Evolutionary conservation across 2,113 vertebrate genomes (phyloP), one percentile per base, ranked within the genome.

Genomic region (Microcebus lehilahytsara): DNA sequence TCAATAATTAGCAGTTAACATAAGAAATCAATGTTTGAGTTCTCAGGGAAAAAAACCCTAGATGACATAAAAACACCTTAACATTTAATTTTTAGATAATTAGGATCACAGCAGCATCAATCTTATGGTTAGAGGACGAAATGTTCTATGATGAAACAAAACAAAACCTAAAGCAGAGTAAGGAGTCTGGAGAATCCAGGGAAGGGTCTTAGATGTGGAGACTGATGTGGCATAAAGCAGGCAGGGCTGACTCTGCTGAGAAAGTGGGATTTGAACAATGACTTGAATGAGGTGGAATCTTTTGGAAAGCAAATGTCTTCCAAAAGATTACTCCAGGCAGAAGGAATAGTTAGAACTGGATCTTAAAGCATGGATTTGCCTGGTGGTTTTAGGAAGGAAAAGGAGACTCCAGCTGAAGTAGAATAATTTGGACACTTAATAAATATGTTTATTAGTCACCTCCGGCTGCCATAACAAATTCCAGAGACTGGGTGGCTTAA

Each of bases 341-440:
- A 94, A 0, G 1, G 16, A 53, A 77, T 7, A 51, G 16, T 14
- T 60, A 69, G 9, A 92, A 51, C 2, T n/a, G 60, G 23, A 25
- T 40, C 25, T 22, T 81, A 71, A n/a, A 1, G 2, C 3, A 60
- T 0, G 16, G 1, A 5, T 23, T 84, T 46, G 4, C 6, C n/a
- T 81, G 5, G 7, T 72, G 10, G 16, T 46, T 58, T 66, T n/a
- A 86, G 5, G 22, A 49, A 37, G 34, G 27, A 37, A 91, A 69
- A 40, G 0, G 20, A 74, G n/a, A 6, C 1, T 71, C 9, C 42
- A 20, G 12, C 11, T 88, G 2, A 13, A 42, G 0, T 62, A n/a
- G 9, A 49, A 74, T 66, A 53, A 80, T 12, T 92, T 22, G 64
- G 40, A 77, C 66, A 80, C 30, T 27, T 84, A 79, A 51, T 6